Percentiles rank a stretch among this genome's conserved stretches.
phyloP scores from a whole-genome alignment of 1,140 invertebrate genomes.

The Aphidius gifuensis region DNA sequence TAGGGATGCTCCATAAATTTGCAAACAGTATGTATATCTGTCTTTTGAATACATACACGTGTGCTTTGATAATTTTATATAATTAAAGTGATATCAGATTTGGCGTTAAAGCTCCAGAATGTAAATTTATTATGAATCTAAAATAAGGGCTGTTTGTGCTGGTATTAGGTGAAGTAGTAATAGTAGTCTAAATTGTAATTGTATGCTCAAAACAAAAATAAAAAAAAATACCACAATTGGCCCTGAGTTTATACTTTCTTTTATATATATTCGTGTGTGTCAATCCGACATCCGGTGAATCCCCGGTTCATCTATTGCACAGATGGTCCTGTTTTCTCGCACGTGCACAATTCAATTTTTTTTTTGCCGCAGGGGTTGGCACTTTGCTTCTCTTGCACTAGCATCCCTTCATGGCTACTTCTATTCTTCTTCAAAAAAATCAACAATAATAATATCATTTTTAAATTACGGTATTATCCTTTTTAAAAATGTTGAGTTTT shows the following conservation, averaged over 20 bases:
- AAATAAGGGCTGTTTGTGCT: no score
- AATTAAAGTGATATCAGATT: no score
- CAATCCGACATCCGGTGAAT: slow-evolving; percentile 32
- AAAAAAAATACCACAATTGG: slow-evolving; percentile 24
- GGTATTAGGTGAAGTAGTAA: no score
- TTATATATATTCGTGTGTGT: slow-evolving; percentile 16
- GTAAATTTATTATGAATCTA: no score
- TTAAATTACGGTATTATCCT: neutral
- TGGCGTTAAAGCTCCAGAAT: no score
- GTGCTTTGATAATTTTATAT: no score
- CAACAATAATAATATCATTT: neutral
- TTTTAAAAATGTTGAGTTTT: no score
- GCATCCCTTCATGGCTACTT: neutral
- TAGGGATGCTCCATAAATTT: no score
- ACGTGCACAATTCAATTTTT: slow-evolving; percentile 30
- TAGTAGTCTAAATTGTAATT: slow-evolving; percentile 2
- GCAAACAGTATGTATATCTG: no score
- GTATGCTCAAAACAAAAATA: slow-evolving; percentile 2
- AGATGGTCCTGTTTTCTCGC: slow-evolving; percentile 28
- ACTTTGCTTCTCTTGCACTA: neutral
- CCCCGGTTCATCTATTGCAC: slow-evolving; percentile 14
- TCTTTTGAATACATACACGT: no score
- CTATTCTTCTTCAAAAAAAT: neutral
- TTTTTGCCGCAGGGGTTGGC: slow-evolving; percentile 16
- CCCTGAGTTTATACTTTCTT: slow-evolving; percentile 3